These are phyloP conservation scores for Crotalus viridis DNA, from an alignment of 2,113 vertebrate genomes.

Conservation along the genomic window DNA sequence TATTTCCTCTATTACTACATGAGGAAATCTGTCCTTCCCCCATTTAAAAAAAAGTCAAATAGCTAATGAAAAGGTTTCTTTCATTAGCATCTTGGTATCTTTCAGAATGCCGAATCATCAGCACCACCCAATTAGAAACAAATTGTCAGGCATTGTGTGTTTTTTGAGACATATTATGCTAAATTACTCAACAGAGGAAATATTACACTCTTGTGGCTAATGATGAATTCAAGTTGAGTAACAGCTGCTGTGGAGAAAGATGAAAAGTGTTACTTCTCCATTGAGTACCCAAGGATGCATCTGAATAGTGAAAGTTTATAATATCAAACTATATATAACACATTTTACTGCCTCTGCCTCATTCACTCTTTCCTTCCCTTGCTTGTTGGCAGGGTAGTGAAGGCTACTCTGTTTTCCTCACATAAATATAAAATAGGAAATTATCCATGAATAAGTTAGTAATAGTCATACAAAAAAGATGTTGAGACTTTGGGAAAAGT, in stretches of 20 bases:
- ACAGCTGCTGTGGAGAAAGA: background rate
- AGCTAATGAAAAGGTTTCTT: background rate
- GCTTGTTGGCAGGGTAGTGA: background rate
- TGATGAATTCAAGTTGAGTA: constrained; percentile 11
- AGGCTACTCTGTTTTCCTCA: background rate
- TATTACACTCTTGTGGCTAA: constrained; percentile 49
- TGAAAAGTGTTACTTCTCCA: background rate
- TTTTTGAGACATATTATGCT: constrained; percentile 40
- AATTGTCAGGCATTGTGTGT: constrained; percentile 36
- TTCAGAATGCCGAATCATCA: background rate
- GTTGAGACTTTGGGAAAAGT: background rate
- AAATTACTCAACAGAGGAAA: constrained; percentile 60
- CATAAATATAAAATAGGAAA: background rate
- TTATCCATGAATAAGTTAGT: background rate
- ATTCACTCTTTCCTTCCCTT: background rate
- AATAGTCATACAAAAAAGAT: background rate
- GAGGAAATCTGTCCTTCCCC: background rate
- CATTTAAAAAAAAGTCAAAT: background rate
- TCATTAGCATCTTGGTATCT: background rate
- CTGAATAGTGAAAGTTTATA: background rate
- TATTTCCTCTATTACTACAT: background rate
- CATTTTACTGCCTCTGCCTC: background rate
- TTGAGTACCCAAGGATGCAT: background rate
- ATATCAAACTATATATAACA: background rate
- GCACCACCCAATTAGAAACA: background rate